A percentile compares a stretch with the other conserved stretches of the same genome.
phyloP scores from a whole-genome alignment of 1,140 invertebrate species.

The Dolichoris vasculosae region DNA sequence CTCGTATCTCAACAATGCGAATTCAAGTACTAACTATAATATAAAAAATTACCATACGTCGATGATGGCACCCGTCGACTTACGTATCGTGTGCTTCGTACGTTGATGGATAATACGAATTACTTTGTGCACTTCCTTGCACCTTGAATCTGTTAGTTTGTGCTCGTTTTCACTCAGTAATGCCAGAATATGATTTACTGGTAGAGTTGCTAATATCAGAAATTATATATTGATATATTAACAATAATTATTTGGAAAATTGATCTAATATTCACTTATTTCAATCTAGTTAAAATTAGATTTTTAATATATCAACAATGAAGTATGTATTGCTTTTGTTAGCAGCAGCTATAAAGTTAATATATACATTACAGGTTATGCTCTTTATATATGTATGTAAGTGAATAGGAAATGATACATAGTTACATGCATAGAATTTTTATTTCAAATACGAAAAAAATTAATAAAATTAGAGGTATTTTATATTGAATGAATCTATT shows the following conservation, averaged over 20 bases:
- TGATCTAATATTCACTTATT: neutral
- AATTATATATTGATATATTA: neutral
- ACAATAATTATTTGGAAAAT: neutral
- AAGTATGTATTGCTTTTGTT: too few relatives aligned
- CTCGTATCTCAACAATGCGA: neutral
- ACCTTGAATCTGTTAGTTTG: neutral
- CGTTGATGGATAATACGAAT: constrained; percentile 27
- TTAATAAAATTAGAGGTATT: too few relatives aligned
- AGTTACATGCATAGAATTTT: too few relatives aligned
- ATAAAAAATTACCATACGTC: neutral
- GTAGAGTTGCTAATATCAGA: neutral
- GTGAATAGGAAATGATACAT: too few relatives aligned
- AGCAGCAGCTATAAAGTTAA: too few relatives aligned
- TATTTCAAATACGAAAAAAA: too few relatives aligned
- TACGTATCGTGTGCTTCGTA: neutral
- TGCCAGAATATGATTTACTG: constrained; percentile 29
- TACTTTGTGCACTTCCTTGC: constrained; percentile 1
- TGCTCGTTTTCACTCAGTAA: neutral
- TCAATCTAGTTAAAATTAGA: too few relatives aligned
- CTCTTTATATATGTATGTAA: too few relatives aligned
- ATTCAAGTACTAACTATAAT: neutral
- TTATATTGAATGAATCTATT: too few relatives aligned
- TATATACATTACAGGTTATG: too few relatives aligned
- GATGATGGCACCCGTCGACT: neutral
- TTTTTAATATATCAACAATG: too few relatives aligned